Evolutionary conservation across 2,888 invertebrate genomes (phyloP).

Genomic region (Lissocephala sabroskyi): DNA sequence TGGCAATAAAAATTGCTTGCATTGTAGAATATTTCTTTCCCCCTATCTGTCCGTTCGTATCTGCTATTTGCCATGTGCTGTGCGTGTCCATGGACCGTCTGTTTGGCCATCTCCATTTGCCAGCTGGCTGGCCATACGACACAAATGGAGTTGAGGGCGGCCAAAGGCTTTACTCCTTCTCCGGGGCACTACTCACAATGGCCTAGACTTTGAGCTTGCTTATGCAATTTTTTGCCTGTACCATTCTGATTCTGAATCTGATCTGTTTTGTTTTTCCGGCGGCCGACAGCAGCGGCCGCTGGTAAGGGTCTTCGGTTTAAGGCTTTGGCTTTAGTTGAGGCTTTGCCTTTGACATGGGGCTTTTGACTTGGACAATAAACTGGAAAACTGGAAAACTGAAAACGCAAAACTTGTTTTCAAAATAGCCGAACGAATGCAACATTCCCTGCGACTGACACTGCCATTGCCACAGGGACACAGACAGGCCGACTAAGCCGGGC

Average conservation of each 20-base stretch:
- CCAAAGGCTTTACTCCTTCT: too few relatives aligned
- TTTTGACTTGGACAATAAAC: conserved; percentile 49
- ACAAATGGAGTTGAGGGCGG: too few relatives aligned
- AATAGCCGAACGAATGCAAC: conserved; percentile 28
- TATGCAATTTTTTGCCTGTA: conserved; percentile 36
- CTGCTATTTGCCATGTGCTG: conserved; percentile 21
- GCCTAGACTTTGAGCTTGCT: conserved; percentile 44
- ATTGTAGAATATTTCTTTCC: conserved; percentile 38
- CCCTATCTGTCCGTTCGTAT: conserved; percentile 20
- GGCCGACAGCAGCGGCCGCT: conserved; percentile 39
- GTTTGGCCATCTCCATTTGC: conserved; percentile 34
- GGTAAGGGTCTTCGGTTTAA: background rate
- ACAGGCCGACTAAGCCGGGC: conserved; percentile 18
- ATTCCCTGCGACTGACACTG: conserved; percentile 14
- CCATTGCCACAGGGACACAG: conserved; percentile 12
- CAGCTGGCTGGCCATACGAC: too few relatives aligned
- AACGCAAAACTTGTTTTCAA: conserved; percentile 41
- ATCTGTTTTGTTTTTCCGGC: conserved; percentile 8
- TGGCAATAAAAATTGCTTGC: conserved; percentile 56
- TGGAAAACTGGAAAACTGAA: conserved; percentile 17
- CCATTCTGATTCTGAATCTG: conserved; percentile 7
- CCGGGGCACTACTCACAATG: too few relatives aligned
- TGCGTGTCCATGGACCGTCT: conserved; percentile 21
- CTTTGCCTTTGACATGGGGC: conserved; percentile 26
- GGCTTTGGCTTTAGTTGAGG: conserved; percentile 8